Base-by-base conservation (phyloP, 2,113 vertebrate species). In the Calyptomena viridis region DNA sequence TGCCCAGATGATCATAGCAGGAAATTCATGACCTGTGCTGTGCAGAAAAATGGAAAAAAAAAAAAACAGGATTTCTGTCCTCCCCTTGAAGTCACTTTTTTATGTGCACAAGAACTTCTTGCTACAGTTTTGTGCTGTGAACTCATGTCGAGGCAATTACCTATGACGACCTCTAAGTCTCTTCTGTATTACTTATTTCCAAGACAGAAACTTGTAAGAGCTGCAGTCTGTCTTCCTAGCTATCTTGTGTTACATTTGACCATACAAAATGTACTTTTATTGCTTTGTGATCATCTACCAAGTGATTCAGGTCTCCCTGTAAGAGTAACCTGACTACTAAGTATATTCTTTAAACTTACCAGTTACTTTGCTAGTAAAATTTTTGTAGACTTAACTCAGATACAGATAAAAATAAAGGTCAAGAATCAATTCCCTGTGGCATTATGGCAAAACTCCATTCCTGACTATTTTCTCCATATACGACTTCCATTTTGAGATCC, bases 131-230 rank as follows among this genome's bases (percentile, higher is more conserved):
- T 92, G 56, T 72, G 52, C 86, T 90, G 39, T 84, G 89, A 90
- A 72, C 33, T 78, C 68, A 55, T 40, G 73, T 87, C 55, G 89
- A 93, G 76, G 63, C 73, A 81, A 90, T 92, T 95, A 67, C 64
- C 12, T 81, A 14, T 60, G 64, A 68, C 49, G 64, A 84, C 80
- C 86, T 84, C 44, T 21, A 21, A 81, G 83, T 68, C 40, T 23
- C 27, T 87, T 89, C 60, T 77, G 90, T 94, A 92, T 83, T 88
- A 66, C 37, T 88, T 62, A 55, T 67, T 90, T 90, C 31, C 50
- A 81, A 81, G 87, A 58, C 10, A 77, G 80, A 62, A 91, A 84
- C 47, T 35, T 56, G 27, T 74, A 47, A 76, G 66, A 71, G 15
- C 25, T 67, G 39, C 8, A 31, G 15, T 58, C 44, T 30, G 4